Evolutionary conservation across 2,888 invertebrate species (phyloP).

Genomic region (Amiota communis): DNA sequence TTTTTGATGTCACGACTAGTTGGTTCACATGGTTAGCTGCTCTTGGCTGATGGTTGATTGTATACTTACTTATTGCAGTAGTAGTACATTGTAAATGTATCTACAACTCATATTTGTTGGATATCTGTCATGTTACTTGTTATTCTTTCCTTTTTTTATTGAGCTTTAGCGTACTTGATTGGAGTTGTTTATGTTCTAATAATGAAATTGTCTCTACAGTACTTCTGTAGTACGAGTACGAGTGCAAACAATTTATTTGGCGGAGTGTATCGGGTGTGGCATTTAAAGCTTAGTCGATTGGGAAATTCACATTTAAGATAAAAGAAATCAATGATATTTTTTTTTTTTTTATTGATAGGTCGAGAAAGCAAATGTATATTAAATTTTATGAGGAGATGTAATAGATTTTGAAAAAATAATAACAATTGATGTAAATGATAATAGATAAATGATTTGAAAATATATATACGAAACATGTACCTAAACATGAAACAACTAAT

Average conservation of each 20-base stretch:
- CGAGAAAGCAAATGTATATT: no score
- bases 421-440: no score
- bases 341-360: no score
- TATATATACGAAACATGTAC: no score
- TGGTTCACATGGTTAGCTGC: neutral
- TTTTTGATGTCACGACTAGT: conserved; percentile 39
- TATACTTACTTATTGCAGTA: conserved; percentile 24
- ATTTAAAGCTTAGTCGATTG: neutral
- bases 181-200: conserved; percentile 39
- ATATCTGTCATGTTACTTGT: conserved; percentile 35
- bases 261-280: neutral
- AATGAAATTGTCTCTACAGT: conserved; percentile 46
- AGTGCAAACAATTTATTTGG: neutral
- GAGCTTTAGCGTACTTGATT: conserved; percentile 30
- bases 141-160: conserved; percentile 23
- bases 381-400: no score
- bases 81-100: conserved; percentile 4
- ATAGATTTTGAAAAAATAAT: no score
- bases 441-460: no score
- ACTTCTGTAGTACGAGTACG: neutral
- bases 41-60: conserved; percentile 26
- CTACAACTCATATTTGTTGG: neutral
- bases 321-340: no score
- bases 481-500: no score
- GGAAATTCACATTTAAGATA: no score